These are phyloP conservation scores for human DNA, from an alignment of 2,113 vertebrate genomes.

Conservation along the genomic window GRCh38 chr18:56598501-56599000, in stretches of 20 bases:
- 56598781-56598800: background rate
- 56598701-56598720: background rate
- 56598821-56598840: background rate
- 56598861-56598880: background rate
- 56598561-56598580: background rate
- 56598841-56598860: background rate
- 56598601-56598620: background rate
- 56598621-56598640: background rate
- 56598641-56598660: background rate
- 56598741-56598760: background rate
- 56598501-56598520: background rate
- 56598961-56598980: background rate
- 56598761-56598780: background rate
- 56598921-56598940: background rate
- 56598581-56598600: background rate
- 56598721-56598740: background rate
- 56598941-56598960: background rate
- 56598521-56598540: background rate
- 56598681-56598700: background rate
- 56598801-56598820: background rate
- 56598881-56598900: background rate
- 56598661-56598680: background rate
- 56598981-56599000: background rate
- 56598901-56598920: background rate
- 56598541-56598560: background rate